Evolutionary conservation across 2,797 vertebrate genomes (phyloP), one percentile per base, ranked within the genome.

Genomic region (Triplophysa bombifrons): DNA sequence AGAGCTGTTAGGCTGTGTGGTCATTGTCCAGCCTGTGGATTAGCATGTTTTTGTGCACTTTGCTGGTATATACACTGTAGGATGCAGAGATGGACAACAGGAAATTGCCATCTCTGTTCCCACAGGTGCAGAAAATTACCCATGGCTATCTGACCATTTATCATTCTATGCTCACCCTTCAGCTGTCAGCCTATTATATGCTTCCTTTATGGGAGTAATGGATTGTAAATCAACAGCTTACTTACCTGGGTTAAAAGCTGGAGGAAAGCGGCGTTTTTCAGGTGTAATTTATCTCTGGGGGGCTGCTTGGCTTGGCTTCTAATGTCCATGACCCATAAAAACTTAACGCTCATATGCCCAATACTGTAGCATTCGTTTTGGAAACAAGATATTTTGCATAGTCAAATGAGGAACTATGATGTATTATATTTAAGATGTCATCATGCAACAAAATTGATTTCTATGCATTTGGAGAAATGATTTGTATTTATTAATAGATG

Each of bases 31-130:
- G 8, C n/a, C 20, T 56, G 16, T 44, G 63, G 27, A 68, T 68
- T 46, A 68, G 74, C 3, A 16, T 69, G 13, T 14, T 22, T 68
- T 68, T 16, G 30, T 65, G 34, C 16, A 20, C 17, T 65, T 64
- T 38, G 20, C 19, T 20, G 65, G 69, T 64, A 22, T 48, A 20
- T 46, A 20, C 63, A 70, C 51, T 58, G 22, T n/a, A 53, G 3
- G 16, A 64, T 51, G 68, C 3, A 0, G 63, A 9, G 20, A 8
- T 55, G 4, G 61, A 46, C 61, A 66, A 66, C 77, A 80, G 61
- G 50, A 72, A 73, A 66, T 65, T 56, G 60, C 63, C 82, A 79
- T 64, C 72, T 70, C 60, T 63, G 64, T 82, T 85, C 65, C 80
- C 69, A 66, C 51, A 71, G 72, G 71, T 75, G 55, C 60, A 73